phyloP scores from a whole-genome alignment of 2,113 vertebrate species.

The Helogale parvula region DNA sequence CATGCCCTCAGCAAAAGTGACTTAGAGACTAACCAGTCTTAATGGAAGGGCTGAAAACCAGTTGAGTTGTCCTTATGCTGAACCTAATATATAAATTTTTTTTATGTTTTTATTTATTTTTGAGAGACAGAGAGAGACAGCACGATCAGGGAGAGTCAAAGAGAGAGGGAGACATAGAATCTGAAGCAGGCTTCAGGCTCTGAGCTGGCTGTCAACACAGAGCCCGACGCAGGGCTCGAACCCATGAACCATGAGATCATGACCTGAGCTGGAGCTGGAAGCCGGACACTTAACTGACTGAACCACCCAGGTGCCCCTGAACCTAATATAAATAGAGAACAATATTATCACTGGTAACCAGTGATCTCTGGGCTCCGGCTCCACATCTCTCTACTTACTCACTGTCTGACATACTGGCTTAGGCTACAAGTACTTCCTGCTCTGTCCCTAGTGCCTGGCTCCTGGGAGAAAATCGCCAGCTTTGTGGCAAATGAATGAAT shows the following conservation, averaged over 20 bases:
- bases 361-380: neutral
- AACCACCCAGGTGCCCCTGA: neutral
- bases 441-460: neutral
- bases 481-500: neutral
- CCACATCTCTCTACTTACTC: neutral
- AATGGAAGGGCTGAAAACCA: neutral
- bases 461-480: neutral
- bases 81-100: neutral
- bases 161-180: no score
- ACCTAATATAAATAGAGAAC: neutral
- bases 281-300: no score
- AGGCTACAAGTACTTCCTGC: neutral
- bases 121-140: no score
- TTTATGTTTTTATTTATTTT: no score
- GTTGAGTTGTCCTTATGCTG: neutral
- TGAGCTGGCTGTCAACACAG: no score
- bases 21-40: neutral
- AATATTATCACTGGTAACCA: neutral
- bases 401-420: neutral
- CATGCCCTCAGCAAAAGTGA: neutral
- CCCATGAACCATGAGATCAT: no score
- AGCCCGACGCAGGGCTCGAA: no score
- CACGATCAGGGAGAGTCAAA: no score
- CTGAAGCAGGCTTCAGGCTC: no score
- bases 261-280: no score